Conservation (phyloP, 2,888 invertebrate genomes). For the Agapetus fuscipes region DNA sequence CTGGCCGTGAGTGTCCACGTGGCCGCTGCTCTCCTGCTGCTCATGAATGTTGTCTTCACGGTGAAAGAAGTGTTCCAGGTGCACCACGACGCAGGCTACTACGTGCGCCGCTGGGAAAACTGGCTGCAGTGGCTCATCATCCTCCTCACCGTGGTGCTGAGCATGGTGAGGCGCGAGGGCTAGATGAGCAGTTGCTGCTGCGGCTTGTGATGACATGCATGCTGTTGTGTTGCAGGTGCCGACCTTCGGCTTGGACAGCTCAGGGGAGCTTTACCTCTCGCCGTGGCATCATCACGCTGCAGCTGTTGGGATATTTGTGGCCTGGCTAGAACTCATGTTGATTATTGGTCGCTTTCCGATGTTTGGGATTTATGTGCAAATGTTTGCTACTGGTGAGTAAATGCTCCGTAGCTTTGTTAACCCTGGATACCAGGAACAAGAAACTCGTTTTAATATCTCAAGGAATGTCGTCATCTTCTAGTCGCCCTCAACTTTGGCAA, state of each 20-base stretch:
- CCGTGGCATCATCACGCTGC: slow-evolving; percentile 74
- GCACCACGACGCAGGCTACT: slow-evolving; percentile 60
- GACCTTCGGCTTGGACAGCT: too few relatives aligned
- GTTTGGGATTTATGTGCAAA: slow-evolving; percentile 78
- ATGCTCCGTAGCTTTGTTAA: too few relatives aligned
- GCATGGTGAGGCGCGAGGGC: slow-evolving; percentile 42
- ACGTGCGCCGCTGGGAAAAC: slow-evolving; percentile 75
- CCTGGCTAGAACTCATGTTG: slow-evolving; percentile 81
- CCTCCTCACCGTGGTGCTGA: slow-evolving; percentile 55
- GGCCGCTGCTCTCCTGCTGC: slow-evolving; percentile 51
- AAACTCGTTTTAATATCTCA: too few relatives aligned
- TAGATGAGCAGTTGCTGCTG: too few relatives aligned
- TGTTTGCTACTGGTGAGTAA: slow-evolving; percentile 68
- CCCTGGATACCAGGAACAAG: too few relatives aligned
- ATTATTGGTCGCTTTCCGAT: slow-evolving; percentile 77
- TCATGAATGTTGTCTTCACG: slow-evolving; percentile 53
- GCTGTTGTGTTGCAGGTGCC: slow-evolving; percentile 39
- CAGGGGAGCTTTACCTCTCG: too few relatives aligned
- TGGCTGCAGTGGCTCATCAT: slow-evolving; percentile 75
- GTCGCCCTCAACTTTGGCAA: slow-evolving; percentile 76
- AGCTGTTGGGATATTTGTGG: slow-evolving; percentile 66
- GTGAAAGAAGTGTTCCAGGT: slow-evolving; percentile 72
- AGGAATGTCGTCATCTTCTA: too few relatives aligned
- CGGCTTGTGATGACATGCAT: too few relatives aligned
- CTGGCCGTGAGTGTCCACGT: slow-evolving; percentile 36